These are phyloP conservation scores for Palythoa grandiflora DNA, from an alignment of 92 coral and sea anemone species.

Conservation along the genomic window DNA sequence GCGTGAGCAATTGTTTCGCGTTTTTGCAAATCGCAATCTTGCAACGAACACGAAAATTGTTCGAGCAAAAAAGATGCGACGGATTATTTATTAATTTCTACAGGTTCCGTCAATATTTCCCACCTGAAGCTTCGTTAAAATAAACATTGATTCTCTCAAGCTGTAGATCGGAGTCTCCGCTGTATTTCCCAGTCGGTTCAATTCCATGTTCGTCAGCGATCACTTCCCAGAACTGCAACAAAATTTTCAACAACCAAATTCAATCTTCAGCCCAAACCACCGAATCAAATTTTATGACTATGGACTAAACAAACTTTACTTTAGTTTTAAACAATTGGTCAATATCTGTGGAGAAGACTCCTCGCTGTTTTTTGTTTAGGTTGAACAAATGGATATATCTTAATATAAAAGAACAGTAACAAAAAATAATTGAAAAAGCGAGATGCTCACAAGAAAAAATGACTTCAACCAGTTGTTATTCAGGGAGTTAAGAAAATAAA, in stretches of 20 bases:
- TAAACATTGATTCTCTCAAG: constrained; percentile 80
- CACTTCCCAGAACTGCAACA: constrained; percentile 79
- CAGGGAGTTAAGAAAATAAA: background rate
- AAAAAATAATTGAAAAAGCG: constrained; percentile 5
- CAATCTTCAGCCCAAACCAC: too few species aligned
- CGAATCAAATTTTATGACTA: background rate
- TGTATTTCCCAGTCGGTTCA: constrained; percentile 74
- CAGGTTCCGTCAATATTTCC: background rate
- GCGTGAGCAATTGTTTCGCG: background rate
- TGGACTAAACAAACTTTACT: background rate
- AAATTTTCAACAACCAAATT: background rate
- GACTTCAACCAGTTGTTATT: background rate
- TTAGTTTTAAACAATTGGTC: background rate
- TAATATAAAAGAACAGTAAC: constrained; percentile 20
- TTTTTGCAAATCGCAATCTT: background rate
- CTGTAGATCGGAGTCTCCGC: constrained; percentile 69
- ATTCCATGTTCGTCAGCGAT: constrained; percentile 83
- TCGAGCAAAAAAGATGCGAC: background rate
- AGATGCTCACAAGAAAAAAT: background rate
- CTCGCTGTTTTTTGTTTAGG: background rate
- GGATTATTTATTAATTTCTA: background rate
- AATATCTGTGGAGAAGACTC: background rate
- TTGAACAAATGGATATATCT: background rate
- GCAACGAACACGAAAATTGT: background rate
- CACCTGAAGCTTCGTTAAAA: constrained; percentile 80